These are phyloP conservation scores for Rhodeus uyekii DNA, from an alignment of 2,797 vertebrate genomes.

Conservation along the genomic window DNA sequence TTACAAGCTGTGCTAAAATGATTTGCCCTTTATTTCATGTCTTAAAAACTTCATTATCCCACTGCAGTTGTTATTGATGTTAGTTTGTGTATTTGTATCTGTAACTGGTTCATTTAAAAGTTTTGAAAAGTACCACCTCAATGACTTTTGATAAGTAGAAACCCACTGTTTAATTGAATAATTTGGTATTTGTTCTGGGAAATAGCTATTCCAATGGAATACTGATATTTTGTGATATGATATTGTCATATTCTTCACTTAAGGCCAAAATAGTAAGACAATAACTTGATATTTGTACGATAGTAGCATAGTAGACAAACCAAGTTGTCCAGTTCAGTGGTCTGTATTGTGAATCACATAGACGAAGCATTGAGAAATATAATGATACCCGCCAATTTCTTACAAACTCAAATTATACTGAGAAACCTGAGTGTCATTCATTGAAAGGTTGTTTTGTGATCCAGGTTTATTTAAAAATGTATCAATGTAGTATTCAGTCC, in stretches of 20 bases:
- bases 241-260: constrained; percentile 37
- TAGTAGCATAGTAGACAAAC: constrained; percentile 46
- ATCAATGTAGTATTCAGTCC: constrained; percentile 27
- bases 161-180: constrained; percentile 4
- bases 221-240: constrained; percentile 6
- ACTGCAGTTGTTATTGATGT: constrained; percentile 16
- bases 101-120: constrained; percentile 20
- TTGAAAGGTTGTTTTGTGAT: constrained; percentile 41
- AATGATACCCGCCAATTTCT: constrained; percentile 1
- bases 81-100: constrained; percentile 26
- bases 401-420: constrained; percentile 12
- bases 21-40: constrained; percentile 34
- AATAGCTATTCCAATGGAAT: constrained; percentile 7
- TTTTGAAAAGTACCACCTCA: constrained; percentile 44
- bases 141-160: constrained; percentile 16
- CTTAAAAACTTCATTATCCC: background rate
- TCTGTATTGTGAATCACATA: constrained; percentile 49
- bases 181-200: constrained; percentile 14
- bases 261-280: constrained; percentile 23
- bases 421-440: constrained; percentile 25
- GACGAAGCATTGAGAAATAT: constrained; percentile 15
- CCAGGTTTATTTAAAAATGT: constrained; percentile 22
- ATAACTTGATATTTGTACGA: constrained; percentile 40
- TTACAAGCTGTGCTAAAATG: background rate
- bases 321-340: constrained; percentile 44